Conservation (phyloP, 2,113 vertebrate species). For the Neomonachus schauinslandi region DNA sequence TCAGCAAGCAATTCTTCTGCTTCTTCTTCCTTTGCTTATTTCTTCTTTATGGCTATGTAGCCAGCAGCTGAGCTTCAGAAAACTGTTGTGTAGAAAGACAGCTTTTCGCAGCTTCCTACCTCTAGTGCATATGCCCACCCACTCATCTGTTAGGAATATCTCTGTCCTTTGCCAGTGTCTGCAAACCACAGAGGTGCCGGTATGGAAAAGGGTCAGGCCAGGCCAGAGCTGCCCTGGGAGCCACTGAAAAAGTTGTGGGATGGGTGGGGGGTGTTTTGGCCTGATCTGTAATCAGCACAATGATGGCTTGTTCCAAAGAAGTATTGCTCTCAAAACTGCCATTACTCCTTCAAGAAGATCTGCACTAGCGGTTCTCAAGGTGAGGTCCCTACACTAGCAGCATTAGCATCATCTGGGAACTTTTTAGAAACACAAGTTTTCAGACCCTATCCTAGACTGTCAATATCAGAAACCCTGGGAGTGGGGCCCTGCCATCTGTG, state of each 20-base stretch:
- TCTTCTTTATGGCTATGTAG: not conserved
- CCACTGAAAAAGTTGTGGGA: not conserved
- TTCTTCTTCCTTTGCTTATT: not conserved
- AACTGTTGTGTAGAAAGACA: not conserved
- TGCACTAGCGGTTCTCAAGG: not conserved
- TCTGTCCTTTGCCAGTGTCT: not conserved
- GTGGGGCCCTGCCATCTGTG: not conserved
- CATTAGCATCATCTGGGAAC: not conserved
- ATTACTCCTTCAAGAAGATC: not conserved
- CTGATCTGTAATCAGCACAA: not conserved
- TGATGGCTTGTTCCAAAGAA: not conserved
- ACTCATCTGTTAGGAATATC: not conserved
- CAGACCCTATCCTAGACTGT: not conserved
- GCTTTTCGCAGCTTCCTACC: not conserved
- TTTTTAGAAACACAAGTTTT: conserved; percentile 27
- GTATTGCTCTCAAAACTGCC: not conserved
- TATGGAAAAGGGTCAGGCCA: not conserved
- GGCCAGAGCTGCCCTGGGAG: not conserved
- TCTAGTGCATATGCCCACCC: not conserved
- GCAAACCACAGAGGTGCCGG: not conserved
- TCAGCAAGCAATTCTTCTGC: not conserved
- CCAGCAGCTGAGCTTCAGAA: conserved; percentile 2
- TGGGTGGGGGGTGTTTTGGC: too few species aligned
- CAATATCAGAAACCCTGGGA: not conserved
- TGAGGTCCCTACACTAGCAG: not conserved